A percentile compares a stretch with the other conserved stretches of the same genome.
Evolutionary conservation across 2,113 vertebrate genomes (phyloP).

Genomic region (Anser brachyrhynchus): DNA sequence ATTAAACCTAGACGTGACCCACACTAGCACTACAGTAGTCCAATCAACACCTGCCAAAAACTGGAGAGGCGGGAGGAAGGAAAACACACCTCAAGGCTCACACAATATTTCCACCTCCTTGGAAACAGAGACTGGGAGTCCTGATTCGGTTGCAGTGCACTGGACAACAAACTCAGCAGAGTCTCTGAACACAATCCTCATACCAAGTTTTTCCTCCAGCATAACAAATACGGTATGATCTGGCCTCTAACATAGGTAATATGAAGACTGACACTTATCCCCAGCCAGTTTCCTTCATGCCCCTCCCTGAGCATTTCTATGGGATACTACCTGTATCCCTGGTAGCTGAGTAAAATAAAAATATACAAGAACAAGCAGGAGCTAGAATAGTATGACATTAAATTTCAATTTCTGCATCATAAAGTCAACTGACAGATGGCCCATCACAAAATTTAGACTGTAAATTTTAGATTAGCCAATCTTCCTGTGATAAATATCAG

Average conservation of each 20-base stretch:
- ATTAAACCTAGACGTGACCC: background rate
- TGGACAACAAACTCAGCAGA: background rate
- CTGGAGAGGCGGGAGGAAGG: slow-evolving; percentile 26
- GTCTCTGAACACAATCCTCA: background rate
- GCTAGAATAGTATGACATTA: background rate
- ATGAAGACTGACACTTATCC: background rate
- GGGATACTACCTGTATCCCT: background rate
- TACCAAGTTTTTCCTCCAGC: background rate
- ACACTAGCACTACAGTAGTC: background rate
- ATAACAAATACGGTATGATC: fast-evolving
- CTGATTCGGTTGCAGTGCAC: background rate
- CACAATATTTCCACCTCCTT: background rate
- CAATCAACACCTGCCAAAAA: background rate
- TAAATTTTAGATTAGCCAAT: background rate
- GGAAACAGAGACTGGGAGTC: background rate
- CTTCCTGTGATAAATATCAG: background rate
- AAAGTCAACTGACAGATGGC: background rate
- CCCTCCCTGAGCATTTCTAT: background rate
- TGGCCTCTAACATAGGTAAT: background rate
- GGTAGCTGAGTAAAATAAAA: background rate
- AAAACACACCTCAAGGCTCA: slow-evolving; percentile 36
- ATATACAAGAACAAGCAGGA: background rate
- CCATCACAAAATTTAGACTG: background rate
- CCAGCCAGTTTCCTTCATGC: background rate
- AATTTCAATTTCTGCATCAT: background rate